Percentiles rank a stretch among this genome's conserved stretches.
Conservation (phyloP, 2,797 vertebrate species). For the Enteromius trimaculatus region DNA sequence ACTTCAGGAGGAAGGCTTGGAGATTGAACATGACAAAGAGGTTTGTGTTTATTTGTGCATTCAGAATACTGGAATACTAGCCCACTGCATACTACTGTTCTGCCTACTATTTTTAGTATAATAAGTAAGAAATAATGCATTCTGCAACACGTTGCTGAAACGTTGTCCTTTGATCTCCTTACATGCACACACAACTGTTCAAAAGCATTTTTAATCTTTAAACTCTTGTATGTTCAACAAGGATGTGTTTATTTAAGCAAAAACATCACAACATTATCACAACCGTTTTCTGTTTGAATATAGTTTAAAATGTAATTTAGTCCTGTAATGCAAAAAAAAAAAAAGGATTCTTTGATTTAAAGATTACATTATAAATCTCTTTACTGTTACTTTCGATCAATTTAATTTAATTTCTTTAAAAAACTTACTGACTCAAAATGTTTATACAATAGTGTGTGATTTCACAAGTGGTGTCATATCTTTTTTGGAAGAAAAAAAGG, state of each 20-base stretch:
- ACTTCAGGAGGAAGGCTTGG: slow-evolving; percentile 87
- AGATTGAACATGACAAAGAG: slow-evolving; percentile 91
- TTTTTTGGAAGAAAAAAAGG: not conserved
- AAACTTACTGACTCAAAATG: not conserved
- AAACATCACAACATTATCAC: not conserved
- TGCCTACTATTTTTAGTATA: not conserved
- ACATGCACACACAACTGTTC: not conserved
- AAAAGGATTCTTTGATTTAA: not conserved
- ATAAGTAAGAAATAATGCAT: not conserved
- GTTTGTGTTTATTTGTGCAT: slow-evolving; percentile 71
- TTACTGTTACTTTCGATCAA: not conserved
- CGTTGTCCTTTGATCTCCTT: slow-evolving; percentile 15
- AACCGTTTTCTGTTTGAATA: not conserved
- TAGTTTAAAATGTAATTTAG: not conserved
- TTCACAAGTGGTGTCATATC: not conserved
- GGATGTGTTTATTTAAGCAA: not conserved
- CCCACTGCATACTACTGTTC: not conserved
- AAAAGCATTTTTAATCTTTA: not conserved
- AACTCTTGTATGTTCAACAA: not conserved
- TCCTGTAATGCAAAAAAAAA: not conserved
- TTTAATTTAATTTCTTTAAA: not conserved
- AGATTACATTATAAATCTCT: not conserved
- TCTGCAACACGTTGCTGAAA: not conserved
- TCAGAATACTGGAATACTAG: not conserved
- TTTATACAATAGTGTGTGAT: not conserved